Conservation (phyloP, 1,140 invertebrate genomes). For the Heliconius himera region DNA sequence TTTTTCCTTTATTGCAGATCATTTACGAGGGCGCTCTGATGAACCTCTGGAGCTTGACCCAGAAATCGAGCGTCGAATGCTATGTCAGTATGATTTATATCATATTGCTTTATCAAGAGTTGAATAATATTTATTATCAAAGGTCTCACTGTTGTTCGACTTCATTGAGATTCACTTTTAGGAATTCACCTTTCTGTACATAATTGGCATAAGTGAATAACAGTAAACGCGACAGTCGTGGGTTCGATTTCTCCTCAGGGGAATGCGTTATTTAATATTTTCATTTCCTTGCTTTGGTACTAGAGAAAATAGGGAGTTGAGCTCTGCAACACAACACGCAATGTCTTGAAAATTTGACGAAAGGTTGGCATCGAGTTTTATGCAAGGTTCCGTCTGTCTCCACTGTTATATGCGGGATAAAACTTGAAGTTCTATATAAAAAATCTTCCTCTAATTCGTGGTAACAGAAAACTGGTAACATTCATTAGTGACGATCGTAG, state of each 20-base stretch:
- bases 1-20: slow-evolving; percentile 48
- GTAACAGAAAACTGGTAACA: too few species aligned
- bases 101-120: slow-evolving; percentile 16
- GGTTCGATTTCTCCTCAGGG: background rate
- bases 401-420: too few species aligned
- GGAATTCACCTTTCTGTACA: background rate
- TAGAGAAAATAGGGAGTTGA: background rate
- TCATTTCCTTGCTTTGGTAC: background rate
- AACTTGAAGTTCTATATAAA: too few species aligned
- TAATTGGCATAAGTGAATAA: background rate
- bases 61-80: slow-evolving; percentile 48
- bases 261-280: background rate
- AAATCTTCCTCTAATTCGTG: too few species aligned
- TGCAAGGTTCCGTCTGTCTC: too few species aligned
- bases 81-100: slow-evolving; percentile 57
- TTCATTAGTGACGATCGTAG: too few species aligned
- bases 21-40: slow-evolving; percentile 57
- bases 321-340: background rate
- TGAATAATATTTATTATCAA: slow-evolving; percentile 19
- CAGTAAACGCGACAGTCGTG: background rate
- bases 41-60: slow-evolving; percentile 51
- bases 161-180: background rate
- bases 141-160: background rate
- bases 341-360: background rate
- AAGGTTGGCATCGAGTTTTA: background rate